phyloP scores from a whole-genome alignment of 2,113 vertebrate genomes.

The Melanerpes aurifrons region DNA sequence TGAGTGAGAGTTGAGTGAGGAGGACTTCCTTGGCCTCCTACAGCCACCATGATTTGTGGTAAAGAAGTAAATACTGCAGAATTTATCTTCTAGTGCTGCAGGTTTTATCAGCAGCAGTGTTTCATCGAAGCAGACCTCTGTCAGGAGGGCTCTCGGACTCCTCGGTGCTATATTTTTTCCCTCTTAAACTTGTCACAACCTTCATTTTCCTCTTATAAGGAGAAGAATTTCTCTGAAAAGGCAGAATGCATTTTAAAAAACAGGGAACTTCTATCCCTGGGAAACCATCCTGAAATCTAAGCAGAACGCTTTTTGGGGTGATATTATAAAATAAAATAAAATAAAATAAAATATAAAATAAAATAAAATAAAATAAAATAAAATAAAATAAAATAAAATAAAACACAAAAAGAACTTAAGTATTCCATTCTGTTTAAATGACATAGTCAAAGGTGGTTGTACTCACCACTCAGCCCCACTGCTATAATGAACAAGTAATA shows the following conservation, averaged over 20 bases:
- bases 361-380: too few species aligned
- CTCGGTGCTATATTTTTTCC: background rate
- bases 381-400: too few species aligned
- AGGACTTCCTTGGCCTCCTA: background rate
- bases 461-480: background rate
- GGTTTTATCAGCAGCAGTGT: background rate
- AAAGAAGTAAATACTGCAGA: background rate
- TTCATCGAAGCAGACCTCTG: background rate
- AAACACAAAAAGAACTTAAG: background rate
- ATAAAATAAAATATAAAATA: too few species aligned
- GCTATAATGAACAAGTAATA: background rate
- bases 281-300: background rate
- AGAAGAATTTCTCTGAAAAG: background rate
- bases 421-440: background rate
- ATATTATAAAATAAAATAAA: too few species aligned
- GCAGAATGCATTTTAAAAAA: background rate
- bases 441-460: background rate
- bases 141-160: background rate
- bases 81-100: background rate
- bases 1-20: background rate
- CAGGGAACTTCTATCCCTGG: background rate
- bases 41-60: background rate
- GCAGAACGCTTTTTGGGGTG: background rate
- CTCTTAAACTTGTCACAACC: background rate
- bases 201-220: background rate